Percentiles rank a stretch among this genome's conserved stretches.
Evolutionary conservation across 2,797 vertebrate species (phyloP).

Genomic region (Pantherophis alleghaniensis): DNA sequence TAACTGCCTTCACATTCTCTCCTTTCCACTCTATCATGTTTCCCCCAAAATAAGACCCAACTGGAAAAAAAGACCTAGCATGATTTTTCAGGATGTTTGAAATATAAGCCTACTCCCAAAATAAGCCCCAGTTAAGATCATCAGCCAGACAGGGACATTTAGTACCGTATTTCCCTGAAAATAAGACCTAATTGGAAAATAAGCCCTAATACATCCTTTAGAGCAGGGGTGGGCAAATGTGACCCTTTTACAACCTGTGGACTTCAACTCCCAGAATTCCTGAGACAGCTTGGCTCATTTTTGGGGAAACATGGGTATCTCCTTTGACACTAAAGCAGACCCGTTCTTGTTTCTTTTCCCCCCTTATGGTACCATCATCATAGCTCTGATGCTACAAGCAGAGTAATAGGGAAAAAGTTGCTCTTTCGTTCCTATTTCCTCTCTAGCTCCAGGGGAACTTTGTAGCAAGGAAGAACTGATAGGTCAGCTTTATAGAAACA

Average conservation of each 20-base stretch:
- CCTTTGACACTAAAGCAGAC: not conserved
- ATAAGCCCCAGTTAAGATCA: not conserved
- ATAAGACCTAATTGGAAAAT: not conserved
- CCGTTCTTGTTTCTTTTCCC: not conserved
- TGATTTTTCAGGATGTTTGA: not conserved
- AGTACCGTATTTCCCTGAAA: not conserved
- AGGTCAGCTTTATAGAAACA: not conserved
- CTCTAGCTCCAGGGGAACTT: not conserved
- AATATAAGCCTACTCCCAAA: not conserved
- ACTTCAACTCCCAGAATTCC: too few species aligned
- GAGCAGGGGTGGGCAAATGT: not conserved
- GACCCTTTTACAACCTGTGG: too few species aligned
- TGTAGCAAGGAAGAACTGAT: not conserved
- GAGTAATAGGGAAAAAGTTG: not conserved
- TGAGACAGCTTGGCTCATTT: too few species aligned
- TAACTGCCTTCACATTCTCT: not conserved
- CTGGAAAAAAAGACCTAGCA: not conserved
- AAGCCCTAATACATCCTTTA: not conserved
- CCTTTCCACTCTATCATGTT: not conserved
- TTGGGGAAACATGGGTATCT: too few species aligned
- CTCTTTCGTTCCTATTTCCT: not conserved
- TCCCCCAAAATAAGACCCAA: not conserved
- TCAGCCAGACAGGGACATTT: not conserved
- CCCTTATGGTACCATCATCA: not conserved
- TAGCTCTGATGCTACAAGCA: not conserved